Base-by-base conservation (phyloP, 1,140 invertebrate genomes). In the Eumeta japonica region DNA sequence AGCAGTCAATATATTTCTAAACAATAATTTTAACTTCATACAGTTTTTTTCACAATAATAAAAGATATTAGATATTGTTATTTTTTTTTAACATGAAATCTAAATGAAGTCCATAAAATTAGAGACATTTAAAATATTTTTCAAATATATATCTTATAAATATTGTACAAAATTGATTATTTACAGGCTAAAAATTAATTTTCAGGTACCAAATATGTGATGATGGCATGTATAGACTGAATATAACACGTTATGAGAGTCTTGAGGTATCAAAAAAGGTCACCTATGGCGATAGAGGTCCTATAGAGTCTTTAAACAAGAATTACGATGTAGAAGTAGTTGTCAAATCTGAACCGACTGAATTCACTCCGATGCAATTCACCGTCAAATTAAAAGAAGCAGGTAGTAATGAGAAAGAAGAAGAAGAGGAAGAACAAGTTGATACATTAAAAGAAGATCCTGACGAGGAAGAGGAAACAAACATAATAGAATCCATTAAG, bases 201-300 rank as follows among this genome's bases (percentile, higher is more conserved):
- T 63, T 24, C 51, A 82, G 81, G 12, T 90, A 90, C 53, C 82
- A 81, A 41, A 61, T 81, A 49, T 82, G 87, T 50, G 83, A 87
- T 48, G 86, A 88, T 55, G 88, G 88, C 2, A 83, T 81, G 52
- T 89, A 83, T 51, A 74, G 85, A 37, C 57, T 91, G 3, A 87
- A 89, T 60, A 87, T 82, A 18, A 83, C 87, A 3, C 78, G 88
- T 34, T 88, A 87, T 41, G 88, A 91, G 68, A 85, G 83, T 39
- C 54, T 89, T n/a, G 87, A 90, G 50, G 82, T 85, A 0, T 83
- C 80, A 0, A 81, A 82, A 66, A 83, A 81, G 66, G 79, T 81
- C 15, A 74, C 83, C 10, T 62, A 62, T 14, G 58, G 58, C 3
- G 60, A 66, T 40, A 63, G 59, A 16, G 51, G 57, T n/a, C 72